These are phyloP conservation scores for Nothoprocta perdicaria DNA, from an alignment of 2,113 vertebrate species.

Conservation along the genomic window DNA sequence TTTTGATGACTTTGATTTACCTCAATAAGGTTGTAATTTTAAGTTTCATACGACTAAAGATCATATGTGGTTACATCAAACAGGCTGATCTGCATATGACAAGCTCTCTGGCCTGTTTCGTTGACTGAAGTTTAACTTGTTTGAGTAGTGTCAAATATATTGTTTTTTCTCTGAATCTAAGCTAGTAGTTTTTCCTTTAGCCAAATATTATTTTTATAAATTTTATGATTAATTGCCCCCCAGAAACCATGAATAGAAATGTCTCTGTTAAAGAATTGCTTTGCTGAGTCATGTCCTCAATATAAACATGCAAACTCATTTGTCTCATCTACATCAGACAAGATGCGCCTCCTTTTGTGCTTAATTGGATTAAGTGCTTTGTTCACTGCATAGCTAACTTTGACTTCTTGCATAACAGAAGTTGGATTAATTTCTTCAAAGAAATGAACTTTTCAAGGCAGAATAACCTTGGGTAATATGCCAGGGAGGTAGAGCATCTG, in stretches of 20 bases:
- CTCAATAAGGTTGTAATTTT: background rate
- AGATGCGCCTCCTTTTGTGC: background rate
- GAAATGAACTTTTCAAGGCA: background rate
- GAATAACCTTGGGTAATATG: background rate
- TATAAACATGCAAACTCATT: too few species aligned
- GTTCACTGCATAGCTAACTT: background rate
- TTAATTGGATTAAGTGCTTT: background rate
- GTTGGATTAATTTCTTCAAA: background rate
- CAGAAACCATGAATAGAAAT: background rate
- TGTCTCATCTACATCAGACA: background rate
- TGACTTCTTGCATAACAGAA: background rate
- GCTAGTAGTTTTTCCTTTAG: background rate
- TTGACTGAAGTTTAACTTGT: background rate
- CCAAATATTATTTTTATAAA: background rate
- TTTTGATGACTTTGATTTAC: background rate
- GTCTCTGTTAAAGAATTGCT: constrained; percentile 30
- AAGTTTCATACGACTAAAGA: background rate
- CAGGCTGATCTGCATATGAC: background rate
- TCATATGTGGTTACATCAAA: background rate
- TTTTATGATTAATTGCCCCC: background rate
- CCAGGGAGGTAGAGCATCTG: background rate
- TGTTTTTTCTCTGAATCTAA: background rate
- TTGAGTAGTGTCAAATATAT: background rate
- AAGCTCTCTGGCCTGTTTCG: background rate
- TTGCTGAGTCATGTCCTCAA: background rate